These are phyloP conservation scores for Ormyrus thymus DNA, from an alignment of 2,888 invertebrate genomes.

Conservation along the genomic window DNA sequence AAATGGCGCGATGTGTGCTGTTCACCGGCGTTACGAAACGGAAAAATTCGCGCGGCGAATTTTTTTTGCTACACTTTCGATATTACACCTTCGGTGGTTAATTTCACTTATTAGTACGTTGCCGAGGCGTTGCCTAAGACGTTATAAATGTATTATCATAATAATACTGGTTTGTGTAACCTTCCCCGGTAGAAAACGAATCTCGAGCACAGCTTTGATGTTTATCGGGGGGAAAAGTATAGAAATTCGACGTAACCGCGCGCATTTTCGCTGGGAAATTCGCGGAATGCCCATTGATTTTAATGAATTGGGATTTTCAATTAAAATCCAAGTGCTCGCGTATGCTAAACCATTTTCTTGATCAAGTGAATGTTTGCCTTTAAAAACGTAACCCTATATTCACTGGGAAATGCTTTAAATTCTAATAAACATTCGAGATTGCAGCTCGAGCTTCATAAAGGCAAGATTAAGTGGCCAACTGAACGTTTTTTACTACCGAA, in stretches of 20 bases:
- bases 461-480: too few species aligned
- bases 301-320: constrained; percentile 21
- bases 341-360: too few species aligned
- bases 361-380: too few species aligned
- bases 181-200: constrained; percentile 31
- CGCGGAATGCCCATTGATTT: not conserved
- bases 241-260: constrained; percentile 2
- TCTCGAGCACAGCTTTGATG: constrained; percentile 15
- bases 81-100: constrained; percentile 47
- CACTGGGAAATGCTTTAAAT: not conserved
- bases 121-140: constrained; percentile 40
- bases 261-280: too few species aligned
- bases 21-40: constrained; percentile 30
- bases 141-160: constrained; percentile 52
- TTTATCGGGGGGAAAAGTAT: constrained; percentile 27
- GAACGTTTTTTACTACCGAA: too few species aligned
- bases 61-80: constrained; percentile 51
- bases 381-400: too few species aligned
- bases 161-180: constrained; percentile 45
- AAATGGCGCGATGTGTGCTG: not conserved
- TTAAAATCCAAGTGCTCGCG: not conserved
- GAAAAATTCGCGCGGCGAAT: constrained; percentile 23
- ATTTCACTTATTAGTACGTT: constrained; percentile 51
- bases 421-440: not conserved
- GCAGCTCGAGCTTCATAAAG: too few species aligned